Percentiles rank a stretch among this genome's conserved stretches.
Conservation (phyloP, 2,113 vertebrate genomes). For the Spizaetus ornatus region DNA sequence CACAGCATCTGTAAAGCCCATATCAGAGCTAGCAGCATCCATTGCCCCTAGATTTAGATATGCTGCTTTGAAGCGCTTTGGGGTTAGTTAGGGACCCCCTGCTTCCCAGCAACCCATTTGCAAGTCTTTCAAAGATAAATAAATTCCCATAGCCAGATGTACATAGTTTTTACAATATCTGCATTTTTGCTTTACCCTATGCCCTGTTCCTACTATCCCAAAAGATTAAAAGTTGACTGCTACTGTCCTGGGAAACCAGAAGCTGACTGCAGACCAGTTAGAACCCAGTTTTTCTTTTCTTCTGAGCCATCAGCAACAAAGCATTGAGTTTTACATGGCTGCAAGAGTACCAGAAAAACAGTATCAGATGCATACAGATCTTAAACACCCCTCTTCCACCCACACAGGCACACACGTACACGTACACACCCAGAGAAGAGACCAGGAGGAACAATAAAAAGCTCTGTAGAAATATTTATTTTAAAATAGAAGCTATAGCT, state of each 20-base stretch:
- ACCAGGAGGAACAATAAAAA: background rate
- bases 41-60: background rate
- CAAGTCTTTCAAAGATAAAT: background rate
- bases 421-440: background rate
- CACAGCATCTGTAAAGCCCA: background rate
- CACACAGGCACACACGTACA: background rate
- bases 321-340: background rate
- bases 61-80: background rate
- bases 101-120: background rate
- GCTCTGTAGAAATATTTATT: background rate
- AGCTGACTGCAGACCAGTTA: background rate
- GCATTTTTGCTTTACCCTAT: background rate
- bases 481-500: background rate
- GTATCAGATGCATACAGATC: background rate
- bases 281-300: background rate
- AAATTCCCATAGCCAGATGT: background rate
- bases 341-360: background rate
- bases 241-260: background rate
- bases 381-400: background rate
- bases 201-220: background rate
- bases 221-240: background rate
- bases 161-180: background rate
- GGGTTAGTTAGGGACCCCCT: background rate
- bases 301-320: background rate
- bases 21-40: background rate